Conservation (phyloP, 2,888 invertebrate genomes). For the Leucoptera coffeella region DNA sequence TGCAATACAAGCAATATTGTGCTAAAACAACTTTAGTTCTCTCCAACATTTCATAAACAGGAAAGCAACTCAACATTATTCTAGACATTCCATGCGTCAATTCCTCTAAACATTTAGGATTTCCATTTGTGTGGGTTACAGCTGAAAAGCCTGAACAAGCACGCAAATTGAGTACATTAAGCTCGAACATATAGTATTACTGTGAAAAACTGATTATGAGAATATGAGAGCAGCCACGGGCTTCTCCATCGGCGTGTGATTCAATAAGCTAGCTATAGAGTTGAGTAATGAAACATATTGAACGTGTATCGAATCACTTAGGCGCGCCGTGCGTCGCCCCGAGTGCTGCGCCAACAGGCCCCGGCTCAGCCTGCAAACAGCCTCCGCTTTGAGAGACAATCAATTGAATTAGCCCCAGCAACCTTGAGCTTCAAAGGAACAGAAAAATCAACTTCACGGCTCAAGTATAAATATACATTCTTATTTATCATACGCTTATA, state of each 20-base stretch:
- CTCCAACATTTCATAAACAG: too few species aligned
- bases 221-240: too few species aligned
- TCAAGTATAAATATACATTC: too few species aligned
- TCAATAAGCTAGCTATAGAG: conserved; percentile 42
- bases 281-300: conserved; percentile 51
- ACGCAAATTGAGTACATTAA: conserved; percentile 6
- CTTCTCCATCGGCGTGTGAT: conserved; percentile 32
- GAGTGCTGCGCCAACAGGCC: conserved; percentile 33
- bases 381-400: conserved; percentile 45
- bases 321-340: conserved; percentile 31
- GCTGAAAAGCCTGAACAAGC: too few species aligned
- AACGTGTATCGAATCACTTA: conserved; percentile 52
- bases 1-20: too few species aligned
- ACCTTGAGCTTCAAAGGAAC: conserved; percentile 40
- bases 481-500: too few species aligned
- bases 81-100: too few species aligned
- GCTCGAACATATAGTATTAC: conserved; percentile 31
- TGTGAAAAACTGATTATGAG: conserved; percentile 42
- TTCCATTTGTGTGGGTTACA: too few species aligned
- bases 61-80: too few species aligned
- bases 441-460: conserved; percentile 32
- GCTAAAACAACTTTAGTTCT: too few species aligned
- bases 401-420: conserved; percentile 42
- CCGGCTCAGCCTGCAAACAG: conserved; percentile 44
- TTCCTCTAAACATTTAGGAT: too few species aligned